phyloP scores from a whole-genome alignment of 2,113 vertebrate genomes.

The Cathartes aura region DNA sequence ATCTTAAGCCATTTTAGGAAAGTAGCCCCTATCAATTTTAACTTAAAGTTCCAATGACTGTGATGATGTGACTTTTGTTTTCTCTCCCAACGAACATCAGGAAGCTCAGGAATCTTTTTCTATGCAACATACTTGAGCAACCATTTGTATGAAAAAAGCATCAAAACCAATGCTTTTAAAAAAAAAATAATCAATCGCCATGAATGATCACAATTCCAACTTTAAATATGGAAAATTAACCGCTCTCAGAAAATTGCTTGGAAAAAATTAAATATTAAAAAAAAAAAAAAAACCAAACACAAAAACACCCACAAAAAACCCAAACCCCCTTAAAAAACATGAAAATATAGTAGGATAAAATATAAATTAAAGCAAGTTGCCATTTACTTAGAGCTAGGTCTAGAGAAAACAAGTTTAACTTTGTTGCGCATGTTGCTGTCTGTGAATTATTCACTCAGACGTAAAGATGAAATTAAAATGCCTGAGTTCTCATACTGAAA shows the following conservation, averaged over 20 bases:
- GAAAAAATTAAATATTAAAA: background rate
- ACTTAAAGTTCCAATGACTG: background rate
- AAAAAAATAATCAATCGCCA: background rate
- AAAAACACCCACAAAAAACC: background rate
- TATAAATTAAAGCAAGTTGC: background rate
- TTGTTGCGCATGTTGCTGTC: background rate
- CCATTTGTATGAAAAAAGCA: background rate
- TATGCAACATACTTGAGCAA: background rate
- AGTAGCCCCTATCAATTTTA: background rate
- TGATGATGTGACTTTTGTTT: background rate
- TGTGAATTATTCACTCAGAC: background rate
- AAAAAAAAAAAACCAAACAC: background rate
- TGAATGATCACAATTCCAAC: background rate
- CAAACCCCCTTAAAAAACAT: background rate
- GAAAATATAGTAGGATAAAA: background rate
- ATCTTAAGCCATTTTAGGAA: background rate
- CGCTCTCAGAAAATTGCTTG: background rate
- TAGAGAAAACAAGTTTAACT: background rate
- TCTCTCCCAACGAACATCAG: background rate
- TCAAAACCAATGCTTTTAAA: background rate
- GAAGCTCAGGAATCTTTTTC: background rate
- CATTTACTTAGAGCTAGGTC: background rate
- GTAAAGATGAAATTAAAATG: background rate
- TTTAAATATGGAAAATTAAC: background rate
- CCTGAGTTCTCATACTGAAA: background rate